These are phyloP conservation scores for Tiliacea citrago DNA, from an alignment of 2,888 invertebrate genomes.

Conservation along the genomic window DNA sequence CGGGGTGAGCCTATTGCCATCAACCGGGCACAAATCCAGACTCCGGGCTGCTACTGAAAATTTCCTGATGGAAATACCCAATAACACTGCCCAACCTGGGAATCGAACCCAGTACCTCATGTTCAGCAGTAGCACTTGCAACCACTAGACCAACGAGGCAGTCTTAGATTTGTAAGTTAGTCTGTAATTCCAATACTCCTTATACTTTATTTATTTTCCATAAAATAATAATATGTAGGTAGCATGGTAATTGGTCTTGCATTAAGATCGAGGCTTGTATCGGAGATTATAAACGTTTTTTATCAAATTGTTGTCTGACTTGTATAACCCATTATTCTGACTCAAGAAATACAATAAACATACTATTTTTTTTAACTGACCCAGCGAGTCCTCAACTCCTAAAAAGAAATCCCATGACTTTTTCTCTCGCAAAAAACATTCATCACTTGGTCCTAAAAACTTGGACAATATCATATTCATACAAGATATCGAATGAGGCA, in stretches of 20 bases:
- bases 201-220: too few species aligned
- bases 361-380: background rate
- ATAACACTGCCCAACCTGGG: too few species aligned
- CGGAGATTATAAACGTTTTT: background rate
- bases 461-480: constrained; percentile 58
- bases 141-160: too few species aligned
- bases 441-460: constrained; percentile 48
- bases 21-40: too few species aligned
- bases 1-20: too few species aligned
- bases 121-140: too few species aligned
- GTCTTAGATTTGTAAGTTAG: background rate
- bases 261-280: background rate
- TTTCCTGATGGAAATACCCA: too few species aligned
- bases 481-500: constrained; percentile 20
- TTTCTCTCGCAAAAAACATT: constrained; percentile 30
- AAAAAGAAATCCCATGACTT: constrained; percentile 20
- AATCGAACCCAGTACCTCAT: too few species aligned
- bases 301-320: background rate
- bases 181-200: background rate
- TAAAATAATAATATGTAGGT: too few species aligned
- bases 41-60: too few species aligned
- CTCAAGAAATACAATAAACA: background rate
- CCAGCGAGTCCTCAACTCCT: constrained; percentile 1
- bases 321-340: background rate
- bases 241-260: background rate